Evolutionary conservation across 2,113 vertebrate genomes (phyloP), one percentile per base, ranked within the genome.

Genomic region (Anoplopoma fimbria): DNA sequence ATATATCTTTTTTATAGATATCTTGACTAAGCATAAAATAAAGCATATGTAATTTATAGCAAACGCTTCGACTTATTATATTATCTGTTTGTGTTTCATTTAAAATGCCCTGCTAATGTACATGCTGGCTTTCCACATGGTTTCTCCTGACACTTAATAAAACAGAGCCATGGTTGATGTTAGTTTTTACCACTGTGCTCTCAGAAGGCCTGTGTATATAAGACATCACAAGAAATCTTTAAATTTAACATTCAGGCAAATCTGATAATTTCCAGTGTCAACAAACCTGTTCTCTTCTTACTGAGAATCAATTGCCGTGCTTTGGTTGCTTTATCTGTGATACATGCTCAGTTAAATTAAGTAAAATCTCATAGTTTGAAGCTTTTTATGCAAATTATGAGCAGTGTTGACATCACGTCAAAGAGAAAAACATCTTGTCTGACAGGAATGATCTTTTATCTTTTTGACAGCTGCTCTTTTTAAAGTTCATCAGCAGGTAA

Each of bases 401-500:
- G 25, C 36, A 64, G 45, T 15, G 2, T 31, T 3, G 0, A 1
- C 45, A 36, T 14, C 25, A 6, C 69, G 53, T 51, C 0, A 23
- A 49, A 45, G 25, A 33, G 14, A 60, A n/a, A 4, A 1, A 1
- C 1, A 33, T 67, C 77, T n/a, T 34, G 68, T 58, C 14, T 0
- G 13, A 70, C 63, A 14, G 34, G 40, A 88, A 53, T 5, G 25
- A 42, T 8, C 14, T 2, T 1, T n/a, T 5, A 1, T 6, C 0
- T 42, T 5, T 60, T 8, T 45, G 10, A n/a, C 13, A 3, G 2
- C 1, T 47, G 1, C 5, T 14, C 33, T 63, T 0, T 25, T 21
- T 1, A 34, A 17, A 23, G 88, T 60, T n/a, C 77, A 38, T 38
- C 19, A 81, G 70, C 86, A 68, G 65, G 85, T 83, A 45, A 71